Base-by-base conservation (phyloP, 2,888 invertebrate genomes). In the Ceraclea dissimilis region DNA sequence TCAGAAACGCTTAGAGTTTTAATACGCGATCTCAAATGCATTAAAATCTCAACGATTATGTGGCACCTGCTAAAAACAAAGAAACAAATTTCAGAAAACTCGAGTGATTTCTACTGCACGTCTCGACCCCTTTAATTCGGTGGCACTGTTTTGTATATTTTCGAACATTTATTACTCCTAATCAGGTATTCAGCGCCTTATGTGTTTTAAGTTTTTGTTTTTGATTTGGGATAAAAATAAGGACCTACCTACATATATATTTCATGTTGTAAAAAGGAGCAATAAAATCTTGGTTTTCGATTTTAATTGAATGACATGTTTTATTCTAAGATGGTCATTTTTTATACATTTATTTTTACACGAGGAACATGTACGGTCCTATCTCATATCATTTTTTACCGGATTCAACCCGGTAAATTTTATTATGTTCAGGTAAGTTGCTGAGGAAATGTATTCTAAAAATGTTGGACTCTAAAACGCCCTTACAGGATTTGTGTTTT, bases 291-390 rank as follows among this genome's bases (percentile, higher is more conserved):
- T 13, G 39, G 39, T 39, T 39, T 39, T 16, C n/a, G 39, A 13
- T 39, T 39, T 39, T 39, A 39, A 39, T 39, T 39, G 39, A 39
- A 39, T 39, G 39, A 39, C 39, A 39, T 39, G 39, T 39, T 39
- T 39, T 39, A 39, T 39, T 39, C 39, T 39, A 39, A 39, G 39
- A 39, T 16, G 39, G 39, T 39, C 39, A 39, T 39, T 39, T 39
- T 39, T 39, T 39, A 39, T 39, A 39, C 13, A 16, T 13, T 39
- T 39, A 39, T 39, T 39, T 39, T 39, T 8, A 39, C 39, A 39
- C 39, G 39, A 13, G 16, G 39, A 39, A 39, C 39, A 39, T 39
- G 39, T 39, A 13, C 39, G n/a, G 39, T 39, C 31, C 31, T 31
- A 31, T 39, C 39, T 39, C 13, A 39, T 39, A 39, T 16, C 16